Evolutionary conservation across 2,797 vertebrate species (phyloP).

Genomic region (Acanthornis magna): DNA sequence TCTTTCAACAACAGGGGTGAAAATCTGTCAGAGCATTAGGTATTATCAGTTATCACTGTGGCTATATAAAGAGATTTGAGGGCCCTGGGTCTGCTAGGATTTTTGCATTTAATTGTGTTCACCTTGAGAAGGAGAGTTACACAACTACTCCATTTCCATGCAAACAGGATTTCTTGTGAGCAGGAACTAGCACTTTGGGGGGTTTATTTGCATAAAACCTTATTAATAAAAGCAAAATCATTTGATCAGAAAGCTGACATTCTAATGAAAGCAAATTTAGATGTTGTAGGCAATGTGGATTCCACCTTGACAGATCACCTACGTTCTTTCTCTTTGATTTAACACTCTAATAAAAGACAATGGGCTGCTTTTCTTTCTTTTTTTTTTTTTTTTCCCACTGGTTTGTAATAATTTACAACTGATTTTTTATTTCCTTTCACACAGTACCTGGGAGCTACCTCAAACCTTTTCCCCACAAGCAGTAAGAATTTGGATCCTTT

Average conservation of each 20-base stretch:
- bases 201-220: background rate
- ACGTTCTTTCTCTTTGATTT: background rate
- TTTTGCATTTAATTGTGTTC: slow-evolving; percentile 34
- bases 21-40: background rate
- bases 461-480: slow-evolving; percentile 1
- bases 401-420: slow-evolving; percentile 15
- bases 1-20: background rate
- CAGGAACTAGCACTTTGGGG: background rate
- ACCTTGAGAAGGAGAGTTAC: slow-evolving; percentile 3
- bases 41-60: background rate
- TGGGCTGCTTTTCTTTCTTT: background rate
- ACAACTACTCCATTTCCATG: background rate
- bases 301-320: slow-evolving; percentile 2
- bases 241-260: background rate
- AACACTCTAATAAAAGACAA: background rate
- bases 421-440: slow-evolving; percentile 41
- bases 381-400: background rate
- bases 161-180: background rate
- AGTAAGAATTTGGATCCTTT: background rate
- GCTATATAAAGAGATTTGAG: background rate
- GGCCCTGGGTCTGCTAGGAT: background rate
- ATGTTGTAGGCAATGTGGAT: background rate
- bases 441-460: background rate
- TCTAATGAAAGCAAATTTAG: background rate
- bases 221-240: slow-evolving; percentile 1